These are phyloP conservation scores for Trichechus manatus DNA, from an alignment of 2,113 vertebrate species.

Conservation along the genomic window DNA sequence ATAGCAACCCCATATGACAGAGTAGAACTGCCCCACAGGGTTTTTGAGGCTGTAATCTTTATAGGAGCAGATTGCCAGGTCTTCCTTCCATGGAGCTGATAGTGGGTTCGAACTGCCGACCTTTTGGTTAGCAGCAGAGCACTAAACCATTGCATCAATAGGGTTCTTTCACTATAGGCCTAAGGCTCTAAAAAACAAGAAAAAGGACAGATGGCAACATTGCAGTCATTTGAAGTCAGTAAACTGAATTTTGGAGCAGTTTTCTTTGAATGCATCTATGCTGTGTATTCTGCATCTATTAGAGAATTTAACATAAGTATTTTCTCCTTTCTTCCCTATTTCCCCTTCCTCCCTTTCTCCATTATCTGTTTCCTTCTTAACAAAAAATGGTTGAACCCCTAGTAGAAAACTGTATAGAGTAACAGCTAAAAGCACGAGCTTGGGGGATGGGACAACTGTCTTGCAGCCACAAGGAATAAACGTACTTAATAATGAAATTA, in stretches of 20 bases:
- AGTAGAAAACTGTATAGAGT: background rate
- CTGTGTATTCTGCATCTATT: too few relatives aligned
- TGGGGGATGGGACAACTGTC: background rate
- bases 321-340: background rate
- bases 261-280: accelerated
- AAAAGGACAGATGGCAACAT: background rate
- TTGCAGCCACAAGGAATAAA: background rate
- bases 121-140: background rate
- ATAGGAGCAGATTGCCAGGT: background rate
- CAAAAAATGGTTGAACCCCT: background rate
- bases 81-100: background rate
- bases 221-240: background rate
- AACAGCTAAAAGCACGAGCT: background rate
- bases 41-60: too few relatives aligned
- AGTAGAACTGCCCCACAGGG: background rate
- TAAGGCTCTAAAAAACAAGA: background rate
- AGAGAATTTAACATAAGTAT: background rate
- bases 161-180: background rate
- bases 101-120: background rate
- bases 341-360: background rate
- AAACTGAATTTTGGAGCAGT: background rate
- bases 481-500: background rate
- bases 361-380: background rate
- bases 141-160: background rate
- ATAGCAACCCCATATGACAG: background rate